Base-by-base conservation (phyloP, 2,113 vertebrate species). In the Petrocephalus microphthalmus region DNA sequence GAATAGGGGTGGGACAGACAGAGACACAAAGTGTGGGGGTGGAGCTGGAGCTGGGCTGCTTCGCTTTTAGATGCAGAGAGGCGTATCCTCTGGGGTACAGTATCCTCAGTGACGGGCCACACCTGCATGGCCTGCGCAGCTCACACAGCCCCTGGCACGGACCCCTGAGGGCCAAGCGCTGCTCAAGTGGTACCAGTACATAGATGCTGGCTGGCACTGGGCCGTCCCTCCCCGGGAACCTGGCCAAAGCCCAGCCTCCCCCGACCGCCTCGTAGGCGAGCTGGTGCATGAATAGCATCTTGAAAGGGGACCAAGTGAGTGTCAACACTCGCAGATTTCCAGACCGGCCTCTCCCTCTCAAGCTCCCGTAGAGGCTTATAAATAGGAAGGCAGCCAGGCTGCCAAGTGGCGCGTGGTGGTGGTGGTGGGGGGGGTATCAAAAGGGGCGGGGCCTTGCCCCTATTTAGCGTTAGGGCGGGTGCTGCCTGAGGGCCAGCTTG, bases 151-250 rank as follows among this genome's bases (percentile, higher is more conserved):
- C 90, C 85, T 90, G 19, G 60, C 53, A 54, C 17, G 51, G 74
- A 92, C 91, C 45, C 92, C 89, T 88, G 88, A 91, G 92, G 88
- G 89, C 89, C 90, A 86, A 53, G 86, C 47, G 89, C 90, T 92
- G 89, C 88, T 93, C 89, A 91, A 49, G 81, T 87, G 89, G 89
- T 91, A 91, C 91, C 91, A 86, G 91, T 90, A 90, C 90, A 90
- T 90, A 91, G 92, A 94, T 91, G 92, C 92, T 88, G 92, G 89
- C 93, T 94, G 93, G 91, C 93, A 89, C 88, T 2, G 83, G 81
- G 81, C 45, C 19, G 33, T 74, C 67, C 33, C 13, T 74, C 33
- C 60, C 60, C 3, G n/a, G 60, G 60, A n/a, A 74, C 33, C 33
- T 74, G 71, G 88, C 89, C 45, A 86, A 89, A 89, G n/a, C 89